Conservation (phyloP, 2,797 vertebrate genomes). For the Pseudochirops corinnae region DNA sequence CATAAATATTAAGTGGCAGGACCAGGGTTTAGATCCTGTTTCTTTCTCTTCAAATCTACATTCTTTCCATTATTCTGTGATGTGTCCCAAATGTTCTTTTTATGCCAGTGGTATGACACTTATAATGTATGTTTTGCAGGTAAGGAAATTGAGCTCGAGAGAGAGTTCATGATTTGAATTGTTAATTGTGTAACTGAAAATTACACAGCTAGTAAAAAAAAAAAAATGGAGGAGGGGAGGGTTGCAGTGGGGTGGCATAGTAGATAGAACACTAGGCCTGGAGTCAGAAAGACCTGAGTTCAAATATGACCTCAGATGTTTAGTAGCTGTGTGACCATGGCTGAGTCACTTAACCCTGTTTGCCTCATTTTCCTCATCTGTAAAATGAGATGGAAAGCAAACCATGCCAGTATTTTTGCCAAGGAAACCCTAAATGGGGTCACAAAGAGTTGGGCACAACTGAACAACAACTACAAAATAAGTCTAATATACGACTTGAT, state of each 20-base stretch:
- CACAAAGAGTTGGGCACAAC: background rate
- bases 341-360: background rate
- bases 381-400: background rate
- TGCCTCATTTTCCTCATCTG: too few species aligned
- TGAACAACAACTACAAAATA: background rate
- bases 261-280: too few species aligned
- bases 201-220: background rate
- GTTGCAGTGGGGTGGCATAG: background rate
- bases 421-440: background rate
- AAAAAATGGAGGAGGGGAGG: background rate
- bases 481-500: background rate
- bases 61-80: background rate
- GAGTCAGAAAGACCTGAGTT: background rate
- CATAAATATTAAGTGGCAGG: background rate
- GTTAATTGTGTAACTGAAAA: background rate
- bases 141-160: background rate
- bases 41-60: background rate
- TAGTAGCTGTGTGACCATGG: background rate
- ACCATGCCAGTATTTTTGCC: background rate
- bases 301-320: background rate
- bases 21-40: background rate
- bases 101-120: background rate
- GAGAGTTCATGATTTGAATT: background rate
- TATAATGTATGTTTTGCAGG: background rate
- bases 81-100: background rate